Base-by-base conservation (phyloP, 2,888 invertebrate genomes). In the Biston betularia region DNA sequence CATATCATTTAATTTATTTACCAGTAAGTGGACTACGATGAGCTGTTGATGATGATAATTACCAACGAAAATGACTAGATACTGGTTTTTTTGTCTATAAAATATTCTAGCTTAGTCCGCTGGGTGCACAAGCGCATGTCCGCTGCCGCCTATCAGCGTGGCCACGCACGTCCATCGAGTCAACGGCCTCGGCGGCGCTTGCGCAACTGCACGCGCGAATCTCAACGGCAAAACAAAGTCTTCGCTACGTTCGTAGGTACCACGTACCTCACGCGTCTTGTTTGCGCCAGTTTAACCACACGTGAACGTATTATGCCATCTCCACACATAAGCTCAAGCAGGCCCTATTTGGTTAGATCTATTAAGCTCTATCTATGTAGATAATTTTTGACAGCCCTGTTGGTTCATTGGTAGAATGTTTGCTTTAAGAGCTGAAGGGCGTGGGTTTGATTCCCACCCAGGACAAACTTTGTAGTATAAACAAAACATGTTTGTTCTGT, bases 181-280 rank as follows among this genome's bases (percentile, higher is more conserved):
- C 93, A 93, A 92, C 82, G 93, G 92, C 93, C 93, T 93, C 93
- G 89, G n/a, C 48, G 24, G 76, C 87, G 89, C 90, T 93, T 93
- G 93, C 93, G 92, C 93, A 93, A 93, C 89, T 81, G 82, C 89
- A 88, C 92, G 89, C 92, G 92, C 93, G 92, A 93, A 93, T 93
- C 93, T 93, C 90, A 85, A 90, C 90, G 83, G 89, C 92, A 90
- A 93, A 93, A 93, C 92, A 92, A 90, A 90, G 85, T 90, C 87
- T 86, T 84, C 75, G 73, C 72, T 74, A 70, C 75, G 73, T 75
- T 71, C 80, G 87, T 85, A 87, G 86, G 88, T 38, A 63, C 64
- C 67, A 75, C 76, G 70, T 34, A 34, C 50, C 50, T 50, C 76
- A 78, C 81, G 74, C 64, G 65, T 40, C 60, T 66, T 77, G 72